These are phyloP conservation scores for Euura saliciscinereae DNA, from an alignment of 1,140 invertebrate species.

Conservation along the genomic window DNA sequence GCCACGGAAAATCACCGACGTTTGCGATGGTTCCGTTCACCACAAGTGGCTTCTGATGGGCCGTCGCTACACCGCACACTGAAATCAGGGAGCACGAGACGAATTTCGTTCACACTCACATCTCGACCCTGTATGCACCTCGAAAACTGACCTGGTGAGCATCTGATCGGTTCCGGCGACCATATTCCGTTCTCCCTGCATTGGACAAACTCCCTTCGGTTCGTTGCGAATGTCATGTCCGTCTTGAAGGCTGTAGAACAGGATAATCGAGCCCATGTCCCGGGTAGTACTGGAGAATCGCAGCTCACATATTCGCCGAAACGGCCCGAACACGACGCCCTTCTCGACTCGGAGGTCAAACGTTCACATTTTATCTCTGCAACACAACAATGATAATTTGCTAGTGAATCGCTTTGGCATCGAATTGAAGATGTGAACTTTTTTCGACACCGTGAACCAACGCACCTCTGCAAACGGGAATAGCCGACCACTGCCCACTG, in stretches of 20 bases:
- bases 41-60: constrained; percentile 33
- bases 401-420: too few relatives aligned
- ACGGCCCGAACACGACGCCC: constrained; percentile 30
- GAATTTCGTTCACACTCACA: background rate
- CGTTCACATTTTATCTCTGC: constrained; percentile 46
- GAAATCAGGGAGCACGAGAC: constrained; percentile 18
- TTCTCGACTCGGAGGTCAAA: constrained; percentile 34
- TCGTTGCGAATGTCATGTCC: constrained; percentile 29
- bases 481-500: constrained; percentile 43
- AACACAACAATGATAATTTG: constrained; percentile 8
- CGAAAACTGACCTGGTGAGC: constrained; percentile 49
- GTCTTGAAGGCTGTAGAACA: constrained; percentile 44
- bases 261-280: constrained; percentile 35
- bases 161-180: constrained; percentile 49
- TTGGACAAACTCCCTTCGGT: constrained; percentile 25
- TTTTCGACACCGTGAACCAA: background rate
- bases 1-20: constrained; percentile 53
- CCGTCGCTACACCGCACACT: constrained; percentile 46
- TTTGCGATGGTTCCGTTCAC: constrained; percentile 38
- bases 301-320: constrained; percentile 33
- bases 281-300: constrained; percentile 30
- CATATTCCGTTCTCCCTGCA: constrained; percentile 48
- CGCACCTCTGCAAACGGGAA: constrained; percentile 45
- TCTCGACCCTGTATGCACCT: constrained; percentile 43
- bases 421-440: constrained; percentile 13